A percentile compares a stretch with the other conserved stretches of the same genome.
Evolutionary conservation across 2,888 invertebrate species (phyloP).

Genomic region (Polyommatus icarus): DNA sequence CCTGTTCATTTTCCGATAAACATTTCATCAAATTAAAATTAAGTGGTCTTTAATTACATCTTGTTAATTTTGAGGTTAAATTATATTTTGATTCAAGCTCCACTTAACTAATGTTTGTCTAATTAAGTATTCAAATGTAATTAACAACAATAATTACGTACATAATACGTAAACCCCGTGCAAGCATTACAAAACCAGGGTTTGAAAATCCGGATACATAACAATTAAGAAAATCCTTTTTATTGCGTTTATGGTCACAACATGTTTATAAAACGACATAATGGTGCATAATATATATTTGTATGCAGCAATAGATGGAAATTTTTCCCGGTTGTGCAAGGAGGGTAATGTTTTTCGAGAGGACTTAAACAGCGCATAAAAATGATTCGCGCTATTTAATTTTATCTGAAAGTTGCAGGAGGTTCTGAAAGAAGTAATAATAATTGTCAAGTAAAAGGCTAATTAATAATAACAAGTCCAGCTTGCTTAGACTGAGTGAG

Average conservation of each 20-base stretch:
- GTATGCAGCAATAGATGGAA: neutral
- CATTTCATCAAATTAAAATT: too few relatives aligned
- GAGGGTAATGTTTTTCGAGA: too few relatives aligned
- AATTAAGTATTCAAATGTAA: neutral
- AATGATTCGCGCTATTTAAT: too few relatives aligned
- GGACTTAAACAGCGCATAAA: too few relatives aligned
- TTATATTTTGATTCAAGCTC: neutral
- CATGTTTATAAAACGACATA: neutral
- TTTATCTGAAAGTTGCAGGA: too few relatives aligned
- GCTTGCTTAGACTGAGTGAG: too few relatives aligned
- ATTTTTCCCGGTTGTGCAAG: too few relatives aligned
- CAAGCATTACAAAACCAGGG: neutral
- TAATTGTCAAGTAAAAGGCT: too few relatives aligned
- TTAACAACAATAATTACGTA: neutral
- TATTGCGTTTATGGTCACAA: neutral
- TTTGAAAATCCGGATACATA: neutral
- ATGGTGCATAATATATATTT: neutral
- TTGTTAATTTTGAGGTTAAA: neutral
- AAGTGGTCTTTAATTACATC: neutral
- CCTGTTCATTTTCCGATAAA: too few relatives aligned
- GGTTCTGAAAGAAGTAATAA: too few relatives aligned
- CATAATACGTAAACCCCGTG: neutral
- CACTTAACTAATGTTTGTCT: neutral
- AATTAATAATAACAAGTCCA: too few relatives aligned
- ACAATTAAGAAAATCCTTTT: slow-evolving; percentile 8